Conservation (phyloP, 2,888 invertebrate species). For the Tiphia femorata region DNA sequence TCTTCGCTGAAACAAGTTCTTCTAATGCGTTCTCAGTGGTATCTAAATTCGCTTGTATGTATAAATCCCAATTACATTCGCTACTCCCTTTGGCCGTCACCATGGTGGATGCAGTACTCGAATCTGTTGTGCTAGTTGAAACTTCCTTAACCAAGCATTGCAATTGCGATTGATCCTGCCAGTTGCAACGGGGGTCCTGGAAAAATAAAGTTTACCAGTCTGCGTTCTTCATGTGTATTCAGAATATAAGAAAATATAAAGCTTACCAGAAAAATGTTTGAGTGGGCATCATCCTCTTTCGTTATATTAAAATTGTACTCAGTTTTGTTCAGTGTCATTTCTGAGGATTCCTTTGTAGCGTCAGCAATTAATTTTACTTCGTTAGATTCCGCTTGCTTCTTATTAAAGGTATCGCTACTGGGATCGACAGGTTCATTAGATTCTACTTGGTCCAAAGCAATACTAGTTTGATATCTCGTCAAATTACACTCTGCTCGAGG, state of each 20-base stretch:
- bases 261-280: no score
- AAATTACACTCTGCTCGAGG: constrained; percentile 56
- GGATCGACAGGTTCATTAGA: constrained; percentile 29
- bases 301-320: no score
- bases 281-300: no score
- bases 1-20: no score
- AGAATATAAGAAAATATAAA: no score
- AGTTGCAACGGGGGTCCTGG: neutral
- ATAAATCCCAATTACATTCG: no score
- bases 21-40: no score
- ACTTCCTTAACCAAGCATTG: neutral
- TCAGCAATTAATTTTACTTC: constrained; percentile 12
- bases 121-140: neutral
- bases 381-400: constrained; percentile 13
- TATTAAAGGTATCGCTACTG: constrained; percentile 23
- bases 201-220: neutral
- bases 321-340: constrained; percentile 4
- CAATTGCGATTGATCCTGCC: neutral
- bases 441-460: constrained; percentile 60
- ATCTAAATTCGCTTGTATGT: no score
- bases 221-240: no score
- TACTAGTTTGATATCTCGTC: constrained; percentile 61
- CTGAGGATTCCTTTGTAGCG: neutral
- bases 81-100: no score
- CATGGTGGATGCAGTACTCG: no score